Conservation (phyloP, 2,797 vertebrate genomes). For the Hoplostethus mediterraneus region DNA sequence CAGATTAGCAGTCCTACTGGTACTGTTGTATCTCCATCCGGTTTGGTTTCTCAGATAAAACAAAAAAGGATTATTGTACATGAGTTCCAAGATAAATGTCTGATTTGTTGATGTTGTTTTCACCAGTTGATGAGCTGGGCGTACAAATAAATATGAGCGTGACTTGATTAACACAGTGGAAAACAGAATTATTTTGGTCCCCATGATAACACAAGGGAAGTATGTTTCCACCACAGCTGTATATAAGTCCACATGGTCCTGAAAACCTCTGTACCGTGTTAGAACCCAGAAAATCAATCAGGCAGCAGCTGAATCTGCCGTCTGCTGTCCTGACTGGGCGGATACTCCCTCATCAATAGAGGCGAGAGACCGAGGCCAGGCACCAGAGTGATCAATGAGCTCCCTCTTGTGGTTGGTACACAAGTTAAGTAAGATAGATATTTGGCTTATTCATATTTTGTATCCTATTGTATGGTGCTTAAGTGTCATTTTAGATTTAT, state of each 20-base stretch:
- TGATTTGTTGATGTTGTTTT: background rate
- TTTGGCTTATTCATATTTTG: too few species aligned
- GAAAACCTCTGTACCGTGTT: slow-evolving; percentile 5
- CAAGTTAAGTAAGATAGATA: background rate
- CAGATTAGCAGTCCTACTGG: background rate
- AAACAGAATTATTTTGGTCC: background rate
- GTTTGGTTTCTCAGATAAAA: too few species aligned
- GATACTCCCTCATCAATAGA: background rate
- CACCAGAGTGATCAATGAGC: slow-evolving; percentile 49
- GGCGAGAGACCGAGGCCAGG: background rate
- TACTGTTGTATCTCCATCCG: background rate
- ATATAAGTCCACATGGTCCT: slow-evolving; percentile 7
- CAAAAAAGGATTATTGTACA: too few species aligned
- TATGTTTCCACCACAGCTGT: background rate
- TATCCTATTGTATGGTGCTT: background rate
- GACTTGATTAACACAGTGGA: background rate
- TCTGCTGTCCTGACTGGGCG: slow-evolving; percentile 5
- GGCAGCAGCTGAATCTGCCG: slow-evolving; percentile 33
- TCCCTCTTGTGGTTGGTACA: slow-evolving; percentile 73
- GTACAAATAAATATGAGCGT: background rate
- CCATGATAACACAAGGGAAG: background rate
- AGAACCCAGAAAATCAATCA: slow-evolving; percentile 15
- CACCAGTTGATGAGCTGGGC: background rate
- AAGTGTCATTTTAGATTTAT: background rate
- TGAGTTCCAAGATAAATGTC: background rate